Conservation (phyloP, 2,797 vertebrate genomes). For the Presbytis comata region DNA sequence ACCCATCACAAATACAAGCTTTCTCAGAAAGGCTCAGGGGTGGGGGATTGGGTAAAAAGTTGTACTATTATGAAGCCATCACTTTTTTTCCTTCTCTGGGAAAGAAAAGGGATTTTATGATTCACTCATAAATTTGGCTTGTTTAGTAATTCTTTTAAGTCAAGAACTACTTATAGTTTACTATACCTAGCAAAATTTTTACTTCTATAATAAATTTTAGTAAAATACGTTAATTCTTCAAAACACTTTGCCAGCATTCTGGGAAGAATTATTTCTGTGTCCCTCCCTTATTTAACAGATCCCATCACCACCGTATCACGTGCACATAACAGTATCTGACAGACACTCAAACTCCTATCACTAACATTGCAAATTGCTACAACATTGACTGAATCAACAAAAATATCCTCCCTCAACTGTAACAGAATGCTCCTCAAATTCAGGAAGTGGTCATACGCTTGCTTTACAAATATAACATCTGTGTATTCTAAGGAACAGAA, state of each 20-base stretch:
- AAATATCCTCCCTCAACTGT: not conserved
- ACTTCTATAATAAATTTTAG: not conserved
- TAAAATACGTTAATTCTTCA: not conserved
- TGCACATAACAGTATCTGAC: not conserved
- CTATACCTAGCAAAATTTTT: not conserved
- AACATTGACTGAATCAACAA: slow-evolving; percentile 22
- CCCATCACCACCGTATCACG: not conserved
- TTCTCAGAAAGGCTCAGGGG: not conserved
- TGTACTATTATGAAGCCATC: not conserved
- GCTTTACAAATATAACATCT: slow-evolving; percentile 1
- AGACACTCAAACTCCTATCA: not conserved
- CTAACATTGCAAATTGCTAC: slow-evolving; percentile 6
- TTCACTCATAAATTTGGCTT: not conserved
- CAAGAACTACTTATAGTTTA: not conserved
- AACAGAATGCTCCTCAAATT: slow-evolving; percentile 30
- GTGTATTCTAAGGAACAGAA: not conserved
- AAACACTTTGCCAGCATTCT: slow-evolving; percentile 19
- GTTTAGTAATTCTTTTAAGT: not conserved
- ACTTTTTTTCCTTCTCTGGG: not conserved
- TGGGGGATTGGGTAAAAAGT: not conserved
- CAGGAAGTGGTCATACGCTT: not conserved
- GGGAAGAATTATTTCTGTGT: not conserved
- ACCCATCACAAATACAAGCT: not conserved
- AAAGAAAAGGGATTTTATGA: not conserved
- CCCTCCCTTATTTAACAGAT: not conserved